Conservation (phyloP, 2,113 vertebrate genomes). For the Ifrita kowaldi region DNA sequence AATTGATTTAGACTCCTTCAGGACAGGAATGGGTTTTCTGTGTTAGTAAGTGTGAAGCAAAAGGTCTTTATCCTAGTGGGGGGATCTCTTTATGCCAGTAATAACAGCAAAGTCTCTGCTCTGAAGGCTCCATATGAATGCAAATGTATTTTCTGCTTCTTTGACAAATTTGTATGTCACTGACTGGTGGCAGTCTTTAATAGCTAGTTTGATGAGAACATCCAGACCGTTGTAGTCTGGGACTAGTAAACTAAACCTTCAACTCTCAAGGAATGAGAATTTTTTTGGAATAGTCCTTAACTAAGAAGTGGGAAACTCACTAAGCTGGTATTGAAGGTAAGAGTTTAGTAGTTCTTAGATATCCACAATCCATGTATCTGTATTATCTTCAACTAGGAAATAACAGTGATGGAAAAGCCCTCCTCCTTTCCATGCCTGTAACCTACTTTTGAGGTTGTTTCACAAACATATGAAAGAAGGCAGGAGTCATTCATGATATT, state of each 20-base stretch:
- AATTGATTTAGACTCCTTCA: constrained; percentile 40
- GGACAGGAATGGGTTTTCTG: background rate
- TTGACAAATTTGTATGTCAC: background rate
- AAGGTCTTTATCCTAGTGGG: background rate
- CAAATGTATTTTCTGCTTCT: background rate
- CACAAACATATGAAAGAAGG: background rate
- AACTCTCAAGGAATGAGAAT: background rate
- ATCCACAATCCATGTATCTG: background rate
- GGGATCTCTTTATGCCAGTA: background rate
- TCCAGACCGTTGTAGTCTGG: background rate
- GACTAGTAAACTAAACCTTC: background rate
- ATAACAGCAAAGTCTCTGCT: background rate
- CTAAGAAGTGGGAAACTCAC: background rate
- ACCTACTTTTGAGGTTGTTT: background rate
- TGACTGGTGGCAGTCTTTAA: background rate
- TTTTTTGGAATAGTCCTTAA: background rate
- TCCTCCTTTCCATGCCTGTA: background rate
- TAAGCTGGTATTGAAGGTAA: background rate
- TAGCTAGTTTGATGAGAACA: background rate
- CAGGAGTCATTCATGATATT: background rate
- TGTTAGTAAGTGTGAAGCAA: background rate
- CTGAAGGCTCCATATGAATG: background rate
- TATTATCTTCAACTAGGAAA: background rate
- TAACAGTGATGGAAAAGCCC: background rate
- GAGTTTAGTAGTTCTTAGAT: background rate